Conservation (phyloP, 1,140 invertebrate genomes). For the Archegozetes longisetosus region DNA sequence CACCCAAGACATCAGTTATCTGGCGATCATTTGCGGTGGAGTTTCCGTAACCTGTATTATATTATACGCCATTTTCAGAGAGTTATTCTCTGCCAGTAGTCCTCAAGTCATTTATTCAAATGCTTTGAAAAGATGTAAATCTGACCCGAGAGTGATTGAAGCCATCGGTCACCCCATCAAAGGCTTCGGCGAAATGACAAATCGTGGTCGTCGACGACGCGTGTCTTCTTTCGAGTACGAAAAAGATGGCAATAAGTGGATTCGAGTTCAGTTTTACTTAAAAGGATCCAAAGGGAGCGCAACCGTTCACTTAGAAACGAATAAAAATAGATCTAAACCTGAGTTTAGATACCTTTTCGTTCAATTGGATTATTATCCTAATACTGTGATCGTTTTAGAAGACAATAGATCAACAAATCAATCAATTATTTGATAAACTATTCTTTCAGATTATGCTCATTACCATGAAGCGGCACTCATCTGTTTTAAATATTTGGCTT, state of each 20-base stretch:
- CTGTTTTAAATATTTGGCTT: too few species aligned
- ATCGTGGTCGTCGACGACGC: conserved; percentile 49
- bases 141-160: conserved; percentile 51
- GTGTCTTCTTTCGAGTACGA: conserved; percentile 48
- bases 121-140: conserved; percentile 52
- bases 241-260: conserved; percentile 52
- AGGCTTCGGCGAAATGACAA: conserved; percentile 65
- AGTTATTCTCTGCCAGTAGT: conserved; percentile 70
- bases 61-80: conserved; percentile 61
- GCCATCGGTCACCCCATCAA: conserved; percentile 67
- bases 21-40: conserved; percentile 45
- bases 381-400: conserved; percentile 41
- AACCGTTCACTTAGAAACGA: conserved; percentile 63
- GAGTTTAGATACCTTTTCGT: conserved; percentile 67
- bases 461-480: too few species aligned
- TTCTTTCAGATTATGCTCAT: too few species aligned
- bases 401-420: conserved; percentile 25
- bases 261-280: conserved; percentile 77
- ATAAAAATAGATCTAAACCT: conserved; percentile 56
- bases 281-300: conserved; percentile 59
- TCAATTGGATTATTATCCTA: conserved; percentile 55
- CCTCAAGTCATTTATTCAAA: conserved; percentile 63
- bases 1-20: conserved; percentile 63
- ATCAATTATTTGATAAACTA: background rate
- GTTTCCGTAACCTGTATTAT: conserved; percentile 54